Evolutionary conservation across 2,797 vertebrate genomes (phyloP).

Genomic region (Emys orbicularis): DNA sequence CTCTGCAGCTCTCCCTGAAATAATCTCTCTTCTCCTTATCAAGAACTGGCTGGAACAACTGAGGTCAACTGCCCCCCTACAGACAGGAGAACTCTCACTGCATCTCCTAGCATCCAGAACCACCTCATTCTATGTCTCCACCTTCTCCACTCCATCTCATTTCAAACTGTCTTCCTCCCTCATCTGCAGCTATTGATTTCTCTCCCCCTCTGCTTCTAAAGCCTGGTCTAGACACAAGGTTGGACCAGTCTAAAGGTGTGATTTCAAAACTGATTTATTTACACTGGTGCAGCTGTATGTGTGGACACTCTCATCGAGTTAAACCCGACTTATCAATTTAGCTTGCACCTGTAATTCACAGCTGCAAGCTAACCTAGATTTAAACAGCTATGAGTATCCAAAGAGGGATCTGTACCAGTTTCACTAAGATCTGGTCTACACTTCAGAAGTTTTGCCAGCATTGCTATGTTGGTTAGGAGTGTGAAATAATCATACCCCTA

Average conservation of each 20-base stretch:
- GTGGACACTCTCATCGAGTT: neutral
- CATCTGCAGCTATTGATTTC: neutral
- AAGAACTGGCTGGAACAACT: neutral
- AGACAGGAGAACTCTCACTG: neutral
- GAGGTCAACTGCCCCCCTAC: neutral
- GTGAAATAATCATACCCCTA: neutral
- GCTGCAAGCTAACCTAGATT: neutral
- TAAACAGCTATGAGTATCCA: neutral
- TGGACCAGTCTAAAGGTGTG: neutral
- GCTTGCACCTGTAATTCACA: neutral
- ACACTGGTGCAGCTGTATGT: neutral
- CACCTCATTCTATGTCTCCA: neutral
- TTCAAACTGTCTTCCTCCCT: neutral
- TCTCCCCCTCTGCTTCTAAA: neutral
- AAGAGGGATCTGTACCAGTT: neutral
- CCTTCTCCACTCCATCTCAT: neutral
- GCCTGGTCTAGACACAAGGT: neutral
- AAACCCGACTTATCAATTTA: neutral
- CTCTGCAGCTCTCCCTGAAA: neutral
- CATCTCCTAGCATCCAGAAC: neutral
- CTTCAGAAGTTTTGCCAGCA: neutral
- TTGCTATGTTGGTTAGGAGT: neutral
- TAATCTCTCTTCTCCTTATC: neutral
- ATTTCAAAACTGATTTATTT: neutral
- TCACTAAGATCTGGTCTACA: neutral